Base-by-base conservation (phyloP, 2,113 vertebrate species). In the Nasalis larvatus region DNA sequence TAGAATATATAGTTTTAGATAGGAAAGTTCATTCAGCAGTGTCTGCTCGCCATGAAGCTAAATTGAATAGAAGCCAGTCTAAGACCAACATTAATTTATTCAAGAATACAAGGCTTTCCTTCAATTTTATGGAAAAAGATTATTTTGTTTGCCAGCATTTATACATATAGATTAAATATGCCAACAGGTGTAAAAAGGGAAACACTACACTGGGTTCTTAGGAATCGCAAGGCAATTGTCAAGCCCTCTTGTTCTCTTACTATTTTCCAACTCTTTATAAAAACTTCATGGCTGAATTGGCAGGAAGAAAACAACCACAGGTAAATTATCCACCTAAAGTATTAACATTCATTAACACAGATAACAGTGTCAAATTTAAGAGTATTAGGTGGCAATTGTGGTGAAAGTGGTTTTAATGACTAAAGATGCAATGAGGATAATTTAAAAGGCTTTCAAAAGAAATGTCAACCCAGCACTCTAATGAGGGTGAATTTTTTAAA, bases 361-460 rank as follows among this genome's bases (percentile, higher is more conserved):
- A 40, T 54, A 91, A 73, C 35, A 71, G 42, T 93, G 37, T 35
- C 21, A 91, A 96, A 96, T 91, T 91, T 74, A 66, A 71, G 45
- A 93, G 78, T 93, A 63, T 63, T 74, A 78, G 32, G 37, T 37
- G 18, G 10, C 6, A 49, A 25, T 63, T 89, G 56, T 91, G 12
- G 8, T 86, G 40, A 91, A 86, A 97, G 32, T 63, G 9, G 9
- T 54, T 81, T 81, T 76, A 93, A 89, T 68, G 25, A 80, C 14
- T 74, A 71, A 90, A 66, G 23, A 82, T 32, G 76, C 7, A 86
- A 82, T 92, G 42, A 89, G 27, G 56, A 76, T 90, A 94, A 88
- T 68, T 54, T 21, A 88, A 90, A 95, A 69, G n/a, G 7, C 42
- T 95, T 93, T 27, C 32, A 52, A 76, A 97, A 93, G 56, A 95